Evolutionary conservation across 2,888 invertebrate genomes (phyloP).

Genomic region (Cyrtodaria siliqua): DNA sequence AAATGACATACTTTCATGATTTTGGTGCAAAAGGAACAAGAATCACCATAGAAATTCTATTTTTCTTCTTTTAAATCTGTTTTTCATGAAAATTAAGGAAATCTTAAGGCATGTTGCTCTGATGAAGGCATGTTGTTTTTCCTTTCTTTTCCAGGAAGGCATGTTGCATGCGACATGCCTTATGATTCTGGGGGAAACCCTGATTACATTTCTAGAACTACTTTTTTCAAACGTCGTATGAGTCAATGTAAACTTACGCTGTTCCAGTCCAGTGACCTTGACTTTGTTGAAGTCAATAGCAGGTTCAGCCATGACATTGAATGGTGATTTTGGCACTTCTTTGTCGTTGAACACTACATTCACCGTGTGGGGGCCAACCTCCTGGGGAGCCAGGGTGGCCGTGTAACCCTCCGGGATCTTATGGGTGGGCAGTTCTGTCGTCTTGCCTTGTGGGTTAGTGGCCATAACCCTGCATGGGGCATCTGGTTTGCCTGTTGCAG

Average conservation of each 20-base stretch:
- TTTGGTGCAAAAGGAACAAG: too few species aligned
- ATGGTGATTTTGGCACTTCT: constrained; percentile 84
- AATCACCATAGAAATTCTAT: too few species aligned
- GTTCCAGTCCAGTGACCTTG: constrained; percentile 86
- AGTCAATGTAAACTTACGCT: constrained; percentile 64
- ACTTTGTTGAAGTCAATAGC: constrained; percentile 89
- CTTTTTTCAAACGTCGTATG: too few species aligned
- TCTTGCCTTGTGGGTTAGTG: constrained; percentile 80
- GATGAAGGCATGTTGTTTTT: too few species aligned
- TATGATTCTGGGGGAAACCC: too few species aligned
- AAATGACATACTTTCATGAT: too few species aligned
- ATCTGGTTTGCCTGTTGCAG: constrained; percentile 70
- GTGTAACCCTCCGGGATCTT: constrained; percentile 91
- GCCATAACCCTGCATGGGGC: constrained; percentile 74
- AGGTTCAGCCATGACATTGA: constrained; percentile 84
- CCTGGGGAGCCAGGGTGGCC: constrained; percentile 83
- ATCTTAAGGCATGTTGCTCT: too few species aligned
- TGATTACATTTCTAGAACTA: too few species aligned
- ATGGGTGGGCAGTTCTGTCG: constrained; percentile 92
- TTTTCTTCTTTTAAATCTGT: too few species aligned
- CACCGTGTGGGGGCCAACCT: constrained; percentile 85
- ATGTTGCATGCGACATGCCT: too few species aligned
- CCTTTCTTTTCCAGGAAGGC: too few species aligned
- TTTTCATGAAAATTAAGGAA: too few species aligned
- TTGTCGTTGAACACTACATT: constrained; percentile 84